These are phyloP conservation scores for Pissodes strobi DNA, from an alignment of 1,140 invertebrate genomes.

Conservation along the genomic window DNA sequence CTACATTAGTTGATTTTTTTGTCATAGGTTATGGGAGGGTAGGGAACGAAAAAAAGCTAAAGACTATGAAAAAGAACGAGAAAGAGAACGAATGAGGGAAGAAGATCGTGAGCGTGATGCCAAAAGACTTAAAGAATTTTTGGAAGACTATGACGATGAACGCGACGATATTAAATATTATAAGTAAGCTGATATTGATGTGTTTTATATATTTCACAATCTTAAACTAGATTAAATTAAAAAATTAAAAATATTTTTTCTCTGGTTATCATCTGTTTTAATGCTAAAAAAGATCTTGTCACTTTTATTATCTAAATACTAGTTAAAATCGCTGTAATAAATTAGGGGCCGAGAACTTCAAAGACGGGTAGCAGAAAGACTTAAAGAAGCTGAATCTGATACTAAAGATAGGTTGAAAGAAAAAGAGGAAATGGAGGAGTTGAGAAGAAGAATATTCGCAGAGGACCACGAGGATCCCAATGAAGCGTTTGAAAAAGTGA, in stretches of 20 bases:
- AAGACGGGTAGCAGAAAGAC: constrained; percentile 84
- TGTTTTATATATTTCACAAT: too few relatives aligned
- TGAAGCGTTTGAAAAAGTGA: constrained; percentile 78
- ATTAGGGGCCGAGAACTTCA: constrained; percentile 83
- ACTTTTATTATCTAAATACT: background rate
- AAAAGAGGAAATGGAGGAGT: constrained; percentile 88
- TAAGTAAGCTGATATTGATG: constrained; percentile 66
- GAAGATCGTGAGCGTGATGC: constrained; percentile 88
- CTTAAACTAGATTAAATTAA: too few relatives aligned
- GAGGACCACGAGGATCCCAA: constrained; percentile 80
- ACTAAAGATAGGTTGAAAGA: constrained; percentile 87
- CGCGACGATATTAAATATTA: constrained; percentile 96
- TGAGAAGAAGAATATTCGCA: constrained; percentile 81
- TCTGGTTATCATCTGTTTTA: background rate
- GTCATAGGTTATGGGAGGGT: constrained; percentile 83
- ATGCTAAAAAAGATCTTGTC: background rate
- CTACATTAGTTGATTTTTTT: constrained; percentile 1
- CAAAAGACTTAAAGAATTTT: constrained; percentile 92
- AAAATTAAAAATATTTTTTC: background rate
- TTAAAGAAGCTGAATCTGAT: constrained; percentile 91
- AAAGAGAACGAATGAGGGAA: constrained; percentile 81
- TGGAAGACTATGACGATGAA: constrained; percentile 99
- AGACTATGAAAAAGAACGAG: constrained; percentile 89
- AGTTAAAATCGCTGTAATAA: constrained; percentile 18
- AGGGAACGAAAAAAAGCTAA: constrained; percentile 90